Percentiles rank a stretch among this genome's conserved stretches.
These are phyloP conservation scores for Tachina fera DNA, from an alignment of 2,888 invertebrate genomes.

Conservation along the genomic window DNA sequence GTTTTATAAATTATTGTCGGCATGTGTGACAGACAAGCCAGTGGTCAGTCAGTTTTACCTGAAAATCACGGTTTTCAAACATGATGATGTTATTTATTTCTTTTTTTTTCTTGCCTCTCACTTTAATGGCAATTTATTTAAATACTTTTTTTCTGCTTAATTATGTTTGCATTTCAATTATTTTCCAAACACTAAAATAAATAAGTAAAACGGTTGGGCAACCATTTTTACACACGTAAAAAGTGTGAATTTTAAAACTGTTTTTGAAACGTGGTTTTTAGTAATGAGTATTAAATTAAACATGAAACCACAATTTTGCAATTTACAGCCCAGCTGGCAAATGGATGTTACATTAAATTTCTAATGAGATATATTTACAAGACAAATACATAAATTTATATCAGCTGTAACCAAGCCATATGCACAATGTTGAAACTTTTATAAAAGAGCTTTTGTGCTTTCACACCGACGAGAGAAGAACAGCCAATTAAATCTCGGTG, in stretches of 20 bases:
- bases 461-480: no score
- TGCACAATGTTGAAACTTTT: no score
- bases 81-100: slow-evolving; percentile 11
- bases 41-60: slow-evolving; percentile 49
- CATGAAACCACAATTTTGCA: slow-evolving; percentile 75
- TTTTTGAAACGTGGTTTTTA: slow-evolving; percentile 66
- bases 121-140: not conserved
- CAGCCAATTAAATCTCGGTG: no score
- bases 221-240: slow-evolving; percentile 14
- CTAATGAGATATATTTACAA: no score
- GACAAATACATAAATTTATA: no score
- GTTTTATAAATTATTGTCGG: slow-evolving; percentile 67
- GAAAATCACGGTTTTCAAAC: slow-evolving; percentile 46
- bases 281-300: slow-evolving; percentile 73
- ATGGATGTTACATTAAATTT: not conserved
- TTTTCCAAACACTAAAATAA: slow-evolving; percentile 59
- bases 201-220: slow-evolving; percentile 15
- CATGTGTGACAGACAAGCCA: slow-evolving; percentile 35
- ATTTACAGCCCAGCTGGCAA: slow-evolving; percentile 66
- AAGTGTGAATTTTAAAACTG: slow-evolving; percentile 60
- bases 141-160: slow-evolving; percentile 35
- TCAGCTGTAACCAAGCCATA: no score
- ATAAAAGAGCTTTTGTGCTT: no score
- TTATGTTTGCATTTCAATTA: slow-evolving; percentile 60
- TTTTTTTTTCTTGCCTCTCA: not conserved